A percentile compares a stretch with the other conserved stretches of the same genome.
Evolutionary conservation across 2,797 vertebrate species (phyloP).

Genomic region (Myotis daubentonii): DNA sequence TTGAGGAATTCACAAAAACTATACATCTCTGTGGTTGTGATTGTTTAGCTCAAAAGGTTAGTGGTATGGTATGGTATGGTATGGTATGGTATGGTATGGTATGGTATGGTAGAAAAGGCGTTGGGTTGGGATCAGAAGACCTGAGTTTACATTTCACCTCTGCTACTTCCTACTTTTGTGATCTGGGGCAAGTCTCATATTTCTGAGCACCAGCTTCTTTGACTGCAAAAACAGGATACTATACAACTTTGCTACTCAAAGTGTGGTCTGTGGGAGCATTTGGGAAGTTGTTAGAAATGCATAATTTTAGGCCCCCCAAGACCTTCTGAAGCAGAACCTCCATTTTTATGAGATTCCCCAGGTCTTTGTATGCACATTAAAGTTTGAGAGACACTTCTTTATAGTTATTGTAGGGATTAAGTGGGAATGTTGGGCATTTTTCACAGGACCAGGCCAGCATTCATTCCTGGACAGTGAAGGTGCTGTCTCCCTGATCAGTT

Average conservation of each 20-base stretch:
- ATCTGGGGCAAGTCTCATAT: not conserved
- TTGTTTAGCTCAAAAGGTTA: conserved; percentile 40
- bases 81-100: not conserved
- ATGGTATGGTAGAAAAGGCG: not conserved
- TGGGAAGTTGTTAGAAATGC: conserved; percentile 19
- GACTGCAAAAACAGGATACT: not conserved
- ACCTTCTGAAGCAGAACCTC: conserved; percentile 28
- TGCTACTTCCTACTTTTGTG: conserved; percentile 37
- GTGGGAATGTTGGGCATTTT: not conserved
- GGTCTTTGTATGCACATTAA: not conserved
- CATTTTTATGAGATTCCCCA: not conserved
- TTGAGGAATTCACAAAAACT: conserved; percentile 1
- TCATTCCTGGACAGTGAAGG: not conserved
- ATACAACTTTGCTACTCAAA: not conserved
- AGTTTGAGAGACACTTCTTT: not conserved
- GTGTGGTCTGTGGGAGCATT: not conserved
- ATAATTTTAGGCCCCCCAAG: not conserved
- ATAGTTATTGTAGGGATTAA: not conserved
- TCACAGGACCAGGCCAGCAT: not conserved
- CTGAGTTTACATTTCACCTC: not conserved
- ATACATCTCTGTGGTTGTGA: not conserved
- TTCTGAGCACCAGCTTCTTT: not conserved
- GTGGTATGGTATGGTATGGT: not conserved
- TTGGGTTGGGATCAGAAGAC: conserved; percentile 8
- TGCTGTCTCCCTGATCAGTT: not conserved